Evolutionary conservation across 1,140 invertebrate genomes (phyloP).

Genomic region (Zaprionus davidi): DNA sequence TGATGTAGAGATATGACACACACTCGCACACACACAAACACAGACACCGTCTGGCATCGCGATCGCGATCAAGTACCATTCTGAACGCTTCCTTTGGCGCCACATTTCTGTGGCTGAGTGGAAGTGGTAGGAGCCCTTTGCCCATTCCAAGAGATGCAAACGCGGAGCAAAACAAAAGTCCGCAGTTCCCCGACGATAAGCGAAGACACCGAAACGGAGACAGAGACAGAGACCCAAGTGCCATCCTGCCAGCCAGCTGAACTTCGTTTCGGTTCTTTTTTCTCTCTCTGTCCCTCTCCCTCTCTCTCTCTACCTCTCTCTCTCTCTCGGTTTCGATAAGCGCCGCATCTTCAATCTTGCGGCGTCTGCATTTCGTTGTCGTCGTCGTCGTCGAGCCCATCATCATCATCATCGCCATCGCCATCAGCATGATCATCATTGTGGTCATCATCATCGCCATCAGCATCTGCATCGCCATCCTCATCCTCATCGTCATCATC

Average conservation of each 20-base stretch:
- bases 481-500: constrained; percentile 39
- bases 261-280: constrained; percentile 57
- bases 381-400: constrained; percentile 34
- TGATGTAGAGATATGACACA: constrained; percentile 14
- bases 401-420: constrained; percentile 44
- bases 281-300: constrained; percentile 17
- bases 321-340: constrained; percentile 69
- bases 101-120: constrained; percentile 64
- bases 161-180: constrained; percentile 56
- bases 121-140: constrained; percentile 52
- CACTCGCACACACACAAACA: not conserved
- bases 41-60: constrained; percentile 41
- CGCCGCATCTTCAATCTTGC: constrained; percentile 84
- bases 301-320: constrained; percentile 30
- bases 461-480: constrained; percentile 50
- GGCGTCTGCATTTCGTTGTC: constrained; percentile 49
- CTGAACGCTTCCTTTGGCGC: constrained; percentile 79
- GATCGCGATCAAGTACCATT: constrained; percentile 80
- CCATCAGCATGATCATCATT: constrained; percentile 31
- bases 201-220: constrained; percentile 44
- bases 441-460: constrained; percentile 41
- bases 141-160: constrained; percentile 64
- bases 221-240: constrained; percentile 11
- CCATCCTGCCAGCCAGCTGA: constrained; percentile 60
- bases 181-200: constrained; percentile 64